Conservation (phyloP, 2,113 vertebrate genomes). For the Pseudorhombus dupliciocellatus region DNA sequence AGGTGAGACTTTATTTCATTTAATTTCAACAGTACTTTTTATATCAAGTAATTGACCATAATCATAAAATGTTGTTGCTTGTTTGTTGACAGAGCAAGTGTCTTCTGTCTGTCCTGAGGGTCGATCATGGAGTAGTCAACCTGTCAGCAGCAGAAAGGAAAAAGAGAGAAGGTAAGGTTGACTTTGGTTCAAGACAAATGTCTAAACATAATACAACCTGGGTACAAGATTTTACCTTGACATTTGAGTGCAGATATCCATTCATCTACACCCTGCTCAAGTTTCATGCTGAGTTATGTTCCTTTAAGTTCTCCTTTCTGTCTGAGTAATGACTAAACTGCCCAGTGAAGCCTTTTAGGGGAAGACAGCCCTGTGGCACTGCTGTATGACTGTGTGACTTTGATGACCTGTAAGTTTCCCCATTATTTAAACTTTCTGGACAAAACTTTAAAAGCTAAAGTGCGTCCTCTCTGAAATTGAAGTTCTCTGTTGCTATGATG, state of each 20-base stretch:
- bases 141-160: background rate
- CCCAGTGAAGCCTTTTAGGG: constrained; percentile 9
- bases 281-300: background rate
- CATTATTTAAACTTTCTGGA: background rate
- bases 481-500: too few relatives aligned
- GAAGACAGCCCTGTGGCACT: background rate
- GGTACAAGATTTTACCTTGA: too few relatives aligned
- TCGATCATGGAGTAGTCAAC: background rate
- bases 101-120: background rate
- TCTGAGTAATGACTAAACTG: background rate
- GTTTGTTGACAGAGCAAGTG: background rate
- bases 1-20: background rate
- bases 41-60: background rate
- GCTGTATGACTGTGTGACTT: background rate
- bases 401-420: background rate
- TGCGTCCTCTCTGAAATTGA: too few relatives aligned
- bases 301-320: background rate
- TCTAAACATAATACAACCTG: too few relatives aligned
- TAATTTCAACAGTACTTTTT: background rate
- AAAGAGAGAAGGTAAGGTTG: background rate
- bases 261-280: constrained; percentile 6
- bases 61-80: background rate
- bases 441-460: background rate
- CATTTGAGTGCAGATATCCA: background rate
- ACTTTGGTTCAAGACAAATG: too few relatives aligned